Evolutionary conservation across 2,888 invertebrate species (phyloP).

Genomic region (Lasioglossum pauxillum): DNA sequence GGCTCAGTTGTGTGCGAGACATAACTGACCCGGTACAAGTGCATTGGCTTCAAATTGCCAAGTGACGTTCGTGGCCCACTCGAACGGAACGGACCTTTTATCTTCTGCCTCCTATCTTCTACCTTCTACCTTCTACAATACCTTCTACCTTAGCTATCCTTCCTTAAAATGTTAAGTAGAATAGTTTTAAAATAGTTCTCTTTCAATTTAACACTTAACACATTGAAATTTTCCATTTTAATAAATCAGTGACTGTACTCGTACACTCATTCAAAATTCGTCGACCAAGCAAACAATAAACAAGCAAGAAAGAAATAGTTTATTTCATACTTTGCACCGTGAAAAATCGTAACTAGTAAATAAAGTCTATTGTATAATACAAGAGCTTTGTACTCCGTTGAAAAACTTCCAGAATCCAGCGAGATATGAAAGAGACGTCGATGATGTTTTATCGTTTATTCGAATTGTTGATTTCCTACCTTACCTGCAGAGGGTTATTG

Average conservation of each 20-base stretch:
- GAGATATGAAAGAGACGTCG: neutral
- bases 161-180: neutral
- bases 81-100: conserved; percentile 40
- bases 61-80: conserved; percentile 55
- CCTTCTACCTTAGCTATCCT: neutral
- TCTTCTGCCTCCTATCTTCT: conserved; percentile 28
- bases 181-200: neutral
- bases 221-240: neutral
- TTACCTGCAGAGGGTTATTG: conserved; percentile 39
- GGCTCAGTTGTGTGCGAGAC: conserved; percentile 25
- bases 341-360: neutral
- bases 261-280: neutral
- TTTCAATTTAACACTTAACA: too few relatives aligned
- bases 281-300: neutral
- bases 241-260: neutral
- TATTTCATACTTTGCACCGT: neutral
- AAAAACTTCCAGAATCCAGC: neutral
- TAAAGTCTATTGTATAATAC: neutral
- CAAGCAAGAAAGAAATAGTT: neutral
- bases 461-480: conserved; percentile 21
- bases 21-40: conserved; percentile 66
- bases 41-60: conserved; percentile 52
- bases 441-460: neutral
- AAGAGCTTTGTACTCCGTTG: neutral
- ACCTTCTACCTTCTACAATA: neutral